Base-by-base conservation (phyloP, 2,888 invertebrate species). In the Argyra leucocephala region DNA sequence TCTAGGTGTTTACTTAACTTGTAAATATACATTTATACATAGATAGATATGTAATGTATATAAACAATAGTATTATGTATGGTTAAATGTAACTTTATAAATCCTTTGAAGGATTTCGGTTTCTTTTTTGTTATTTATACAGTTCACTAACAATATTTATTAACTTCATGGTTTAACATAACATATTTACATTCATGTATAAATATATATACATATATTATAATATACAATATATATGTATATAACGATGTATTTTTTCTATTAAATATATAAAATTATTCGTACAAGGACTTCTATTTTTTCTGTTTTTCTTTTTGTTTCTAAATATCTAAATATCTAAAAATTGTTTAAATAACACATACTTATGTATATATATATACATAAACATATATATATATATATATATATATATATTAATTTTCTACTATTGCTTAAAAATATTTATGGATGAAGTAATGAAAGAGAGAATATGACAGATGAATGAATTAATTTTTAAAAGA, bases 71-170 rank as follows among this genome's bases (percentile, higher is more conserved):
- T n/a, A n/a, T n/a, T n/a, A n/a, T n/a, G n/a, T n/a, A n/a, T n/a
- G n/a, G n/a, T n/a, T 31, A 31, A 1, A 48, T 18, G 18, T 48
- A 48, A 18, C 5, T 2, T 15, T 5, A 2, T 48, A 48, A 48
- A 18, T 48, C 48, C 48, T 48, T 48, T 48, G 15, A 48, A 48
- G 15, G 48, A 12, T 48, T 48, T 48, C 18, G 48, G 12, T 48
- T n/a, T 48, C 18, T n/a, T 48, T 2, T 18, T 48, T 48, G 48
- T 48, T 48, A 48, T 48, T 48, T 12, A 48, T 48, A 18, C 48
- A 48, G 48, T 48, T 48, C 48, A 48, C 48, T 48, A 48, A 48
- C 48, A 18, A 48, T 48, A 48, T 48, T 48, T 48, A 48, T 48
- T 48, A 48, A 48, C 48, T 48, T 48, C 48, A 18, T n/a, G 48